phyloP scores from a whole-genome alignment of 2,888 invertebrate species.

The Bibio marci region DNA sequence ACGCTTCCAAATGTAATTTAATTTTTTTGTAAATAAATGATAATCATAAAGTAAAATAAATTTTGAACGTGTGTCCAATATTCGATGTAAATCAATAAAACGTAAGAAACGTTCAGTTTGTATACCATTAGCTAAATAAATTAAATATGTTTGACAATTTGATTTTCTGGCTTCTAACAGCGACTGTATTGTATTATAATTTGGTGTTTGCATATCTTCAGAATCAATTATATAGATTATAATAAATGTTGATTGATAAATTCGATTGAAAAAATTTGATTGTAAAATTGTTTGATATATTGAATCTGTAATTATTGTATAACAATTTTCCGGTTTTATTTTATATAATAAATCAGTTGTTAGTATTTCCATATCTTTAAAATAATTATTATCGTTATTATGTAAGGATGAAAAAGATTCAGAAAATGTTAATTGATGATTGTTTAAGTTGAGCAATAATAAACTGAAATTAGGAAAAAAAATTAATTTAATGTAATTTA shows the following conservation, averaged over 20 bases:
- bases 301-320: constrained; percentile 22
- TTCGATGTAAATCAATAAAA: constrained; percentile 51
- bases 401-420: too few relatives aligned
- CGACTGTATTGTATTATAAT: constrained; percentile 34
- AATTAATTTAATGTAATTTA: too few relatives aligned
- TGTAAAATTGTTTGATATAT: constrained; percentile 4
- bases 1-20: constrained; percentile 59
- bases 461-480: too few relatives aligned
- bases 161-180: constrained; percentile 38
- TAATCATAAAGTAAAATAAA: constrained; percentile 54
- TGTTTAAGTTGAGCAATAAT: too few relatives aligned
- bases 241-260: constrained; percentile 12
- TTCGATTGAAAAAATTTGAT: constrained; percentile 12
- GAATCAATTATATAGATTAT: constrained; percentile 40
- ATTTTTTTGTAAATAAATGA: constrained; percentile 43
- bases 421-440: too few relatives aligned
- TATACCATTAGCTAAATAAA: constrained; percentile 52
- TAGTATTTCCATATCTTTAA: background rate
- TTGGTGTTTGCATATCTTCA: constrained; percentile 47
- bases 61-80: constrained; percentile 51
- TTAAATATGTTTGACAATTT: constrained; percentile 53
- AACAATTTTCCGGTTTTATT: constrained; percentile 19
- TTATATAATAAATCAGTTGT: constrained; percentile 10
- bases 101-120: constrained; percentile 47
- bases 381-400: too few relatives aligned